Percentiles rank a stretch among this genome's conserved stretches.
Evolutionary conservation across 1,140 invertebrate genomes (phyloP).

Genomic region (Saccostrea echinata): DNA sequence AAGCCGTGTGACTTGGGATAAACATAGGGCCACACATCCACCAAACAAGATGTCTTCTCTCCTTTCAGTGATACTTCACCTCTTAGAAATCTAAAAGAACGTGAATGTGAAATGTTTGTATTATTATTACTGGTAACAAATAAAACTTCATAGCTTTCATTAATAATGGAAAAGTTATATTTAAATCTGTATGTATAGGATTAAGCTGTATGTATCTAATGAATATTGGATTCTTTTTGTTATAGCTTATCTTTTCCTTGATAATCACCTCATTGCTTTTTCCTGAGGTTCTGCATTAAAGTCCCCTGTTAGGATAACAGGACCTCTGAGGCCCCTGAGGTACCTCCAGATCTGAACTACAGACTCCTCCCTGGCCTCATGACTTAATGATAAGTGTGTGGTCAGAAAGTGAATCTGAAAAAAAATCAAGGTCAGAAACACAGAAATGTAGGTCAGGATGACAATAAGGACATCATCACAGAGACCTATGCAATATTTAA

Average conservation of each 20-base stretch:
- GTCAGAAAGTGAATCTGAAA: constrained; percentile 65
- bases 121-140: no score
- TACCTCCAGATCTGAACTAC: constrained; percentile 64
- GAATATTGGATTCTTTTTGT: no score
- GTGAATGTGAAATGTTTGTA: neutral
- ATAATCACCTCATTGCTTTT: constrained; percentile 61
- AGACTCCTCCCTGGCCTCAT: constrained; percentile 68
- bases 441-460: no score
- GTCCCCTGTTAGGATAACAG: constrained; percentile 67
- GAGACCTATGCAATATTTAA: no score
- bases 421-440: neutral
- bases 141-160: no score
- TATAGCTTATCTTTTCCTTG: neutral
- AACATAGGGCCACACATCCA: constrained; percentile 24
- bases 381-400: constrained; percentile 68
- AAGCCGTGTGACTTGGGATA: neutral
- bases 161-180: no score
- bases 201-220: no score
- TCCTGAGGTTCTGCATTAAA: constrained; percentile 69
- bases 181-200: no score
- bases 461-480: no score
- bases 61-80: constrained; percentile 47
- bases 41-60: neutral
- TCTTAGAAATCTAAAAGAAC: constrained; percentile 44
- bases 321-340: constrained; percentile 56